Conservation (phyloP, 2,797 vertebrate species). For the Sebastes alutus region DNA sequence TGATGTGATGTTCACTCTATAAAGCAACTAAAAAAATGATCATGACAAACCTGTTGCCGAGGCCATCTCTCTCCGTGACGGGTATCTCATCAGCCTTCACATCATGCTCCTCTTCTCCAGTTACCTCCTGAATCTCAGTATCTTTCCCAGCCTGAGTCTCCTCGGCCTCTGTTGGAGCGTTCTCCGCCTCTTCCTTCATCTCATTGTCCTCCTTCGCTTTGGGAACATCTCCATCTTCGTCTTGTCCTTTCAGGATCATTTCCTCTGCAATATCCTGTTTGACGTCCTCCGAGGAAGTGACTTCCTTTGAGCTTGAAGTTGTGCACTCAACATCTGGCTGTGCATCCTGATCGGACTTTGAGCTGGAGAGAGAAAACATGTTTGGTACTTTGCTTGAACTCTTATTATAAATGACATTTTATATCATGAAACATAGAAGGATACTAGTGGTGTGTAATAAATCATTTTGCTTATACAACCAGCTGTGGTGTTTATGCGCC, state of each 20-base stretch:
- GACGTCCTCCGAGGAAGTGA: constrained; percentile 28
- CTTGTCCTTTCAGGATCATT: not conserved
- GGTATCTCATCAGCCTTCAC: constrained; percentile 5
- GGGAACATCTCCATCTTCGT: constrained; percentile 18
- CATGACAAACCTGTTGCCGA: constrained; percentile 65
- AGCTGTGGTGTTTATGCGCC: constrained; percentile 28
- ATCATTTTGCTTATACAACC: not conserved
- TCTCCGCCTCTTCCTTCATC: not conserved
- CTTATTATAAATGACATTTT: not conserved
- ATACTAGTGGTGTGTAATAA: not conserved
- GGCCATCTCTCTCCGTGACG: constrained; percentile 1
- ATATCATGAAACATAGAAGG: not conserved
- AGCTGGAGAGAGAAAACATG: constrained; percentile 38
- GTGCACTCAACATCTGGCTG: constrained; percentile 23
- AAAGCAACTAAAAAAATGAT: not conserved
- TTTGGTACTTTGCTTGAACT: not conserved
- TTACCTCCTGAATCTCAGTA: constrained; percentile 17
- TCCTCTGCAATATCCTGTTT: constrained; percentile 38
- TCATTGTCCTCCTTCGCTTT: constrained; percentile 18
- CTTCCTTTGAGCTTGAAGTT: constrained; percentile 11
- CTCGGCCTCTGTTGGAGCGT: not conserved
- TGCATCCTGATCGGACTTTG: constrained; percentile 31
- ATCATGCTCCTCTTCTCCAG: constrained; percentile 32
- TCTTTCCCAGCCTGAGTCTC: constrained; percentile 5
- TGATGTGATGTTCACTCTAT: not conserved